Conservation (phyloP, 2,113 vertebrate genomes). For the Baryphthengus martii region DNA sequence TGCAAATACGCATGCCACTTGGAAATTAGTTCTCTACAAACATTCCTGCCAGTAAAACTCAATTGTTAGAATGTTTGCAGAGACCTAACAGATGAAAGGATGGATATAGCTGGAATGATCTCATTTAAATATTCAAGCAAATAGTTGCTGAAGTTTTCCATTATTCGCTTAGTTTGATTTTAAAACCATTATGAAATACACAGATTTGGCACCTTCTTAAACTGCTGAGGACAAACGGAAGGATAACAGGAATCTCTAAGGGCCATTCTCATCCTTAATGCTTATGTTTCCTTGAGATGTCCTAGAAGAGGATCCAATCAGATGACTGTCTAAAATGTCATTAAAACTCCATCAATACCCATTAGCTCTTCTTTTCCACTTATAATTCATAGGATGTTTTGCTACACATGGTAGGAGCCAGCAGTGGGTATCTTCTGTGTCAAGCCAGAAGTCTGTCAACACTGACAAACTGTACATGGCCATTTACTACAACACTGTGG, state of each 20-base stretch:
- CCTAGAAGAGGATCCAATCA: background rate
- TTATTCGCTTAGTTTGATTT: background rate
- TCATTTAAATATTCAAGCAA: conserved; percentile 20
- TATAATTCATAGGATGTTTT: background rate
- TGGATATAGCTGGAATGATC: background rate
- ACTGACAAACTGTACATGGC: background rate
- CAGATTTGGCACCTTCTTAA: background rate
- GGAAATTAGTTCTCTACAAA: conserved; percentile 65
- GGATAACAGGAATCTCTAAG: background rate
- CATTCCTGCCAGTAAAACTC: conserved; percentile 13
- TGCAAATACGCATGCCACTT: conserved; percentile 43
- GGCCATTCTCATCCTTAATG: background rate
- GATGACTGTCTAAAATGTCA: background rate
- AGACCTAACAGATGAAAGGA: conserved; percentile 14
- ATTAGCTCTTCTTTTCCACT: background rate
- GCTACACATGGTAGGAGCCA: background rate
- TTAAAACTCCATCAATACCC: background rate
- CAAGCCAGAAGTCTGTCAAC: background rate
- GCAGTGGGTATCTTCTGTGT: background rate
- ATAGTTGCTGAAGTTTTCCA: background rate
- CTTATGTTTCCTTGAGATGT: background rate
- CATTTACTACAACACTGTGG: background rate
- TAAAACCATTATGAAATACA: background rate
- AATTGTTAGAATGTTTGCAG: conserved; percentile 41
- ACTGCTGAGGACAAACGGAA: background rate